These are phyloP conservation scores for Nematolebias whitei DNA, from an alignment of 2,113 vertebrate genomes.

Conservation along the genomic window DNA sequence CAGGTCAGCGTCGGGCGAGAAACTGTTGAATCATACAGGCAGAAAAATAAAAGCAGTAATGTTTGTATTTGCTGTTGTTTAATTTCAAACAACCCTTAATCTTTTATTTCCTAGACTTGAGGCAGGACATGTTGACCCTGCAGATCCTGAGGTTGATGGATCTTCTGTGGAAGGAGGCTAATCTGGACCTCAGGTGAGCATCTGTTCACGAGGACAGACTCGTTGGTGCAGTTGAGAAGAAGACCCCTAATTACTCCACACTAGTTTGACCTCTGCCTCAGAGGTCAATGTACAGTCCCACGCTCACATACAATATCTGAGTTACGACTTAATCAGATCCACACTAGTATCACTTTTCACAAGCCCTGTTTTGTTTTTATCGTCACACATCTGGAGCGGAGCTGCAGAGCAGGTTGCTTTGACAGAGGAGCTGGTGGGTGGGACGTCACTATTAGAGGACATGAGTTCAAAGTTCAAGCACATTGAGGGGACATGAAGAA, in stretches of 20 bases:
- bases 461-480: constrained; percentile 36
- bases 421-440: constrained; percentile 61
- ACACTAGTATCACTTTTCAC: constrained; percentile 16
- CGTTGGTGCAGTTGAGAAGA: constrained; percentile 76
- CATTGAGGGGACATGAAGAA: constrained; percentile 10
- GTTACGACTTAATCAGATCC: constrained; percentile 55
- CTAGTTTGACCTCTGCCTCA: constrained; percentile 73
- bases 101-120: constrained; percentile 82
- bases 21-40: no score
- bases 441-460: constrained; percentile 48
- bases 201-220: constrained; percentile 34
- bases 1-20: no score
- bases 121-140: constrained; percentile 96
- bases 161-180: constrained; percentile 95
- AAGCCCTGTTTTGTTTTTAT: constrained; percentile 21
- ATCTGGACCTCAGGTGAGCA: constrained; percentile 91
- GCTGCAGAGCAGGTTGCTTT: constrained; percentile 61
- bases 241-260: constrained; percentile 62
- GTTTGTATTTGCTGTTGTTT: neutral
- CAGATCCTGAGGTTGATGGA: constrained; percentile 97
- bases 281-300: neutral
- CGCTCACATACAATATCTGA: constrained; percentile 8
- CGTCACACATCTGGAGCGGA: constrained; percentile 64
- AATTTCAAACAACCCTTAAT: neutral
- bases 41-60: no score